phyloP scores from a whole-genome alignment of 2,797 vertebrate genomes.

The Cyclura pinguis region DNA sequence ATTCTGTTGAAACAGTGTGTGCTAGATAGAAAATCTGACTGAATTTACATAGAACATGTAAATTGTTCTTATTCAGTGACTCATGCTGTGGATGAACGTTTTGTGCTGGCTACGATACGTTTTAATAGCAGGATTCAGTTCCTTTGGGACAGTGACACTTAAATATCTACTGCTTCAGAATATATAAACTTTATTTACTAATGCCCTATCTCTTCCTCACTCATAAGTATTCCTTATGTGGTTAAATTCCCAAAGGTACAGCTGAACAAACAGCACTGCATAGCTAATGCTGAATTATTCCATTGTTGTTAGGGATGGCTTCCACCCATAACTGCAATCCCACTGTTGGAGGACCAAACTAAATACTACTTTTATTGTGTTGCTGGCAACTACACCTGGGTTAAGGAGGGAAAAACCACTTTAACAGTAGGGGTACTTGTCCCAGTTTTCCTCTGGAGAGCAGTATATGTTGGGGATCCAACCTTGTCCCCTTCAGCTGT shows the following conservation, averaged over 20 bases:
- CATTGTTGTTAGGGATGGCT: background rate
- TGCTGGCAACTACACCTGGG: background rate
- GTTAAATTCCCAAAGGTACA: background rate
- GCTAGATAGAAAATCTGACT: background rate
- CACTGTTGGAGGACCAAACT: background rate
- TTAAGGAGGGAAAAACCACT: background rate
- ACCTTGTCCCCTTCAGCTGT: background rate
- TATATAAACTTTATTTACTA: constrained; percentile 12
- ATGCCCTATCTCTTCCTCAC: background rate
- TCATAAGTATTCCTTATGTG: background rate
- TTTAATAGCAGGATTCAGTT: background rate
- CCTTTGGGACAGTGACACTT: background rate
- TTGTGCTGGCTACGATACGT: background rate
- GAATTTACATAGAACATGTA: constrained; percentile 40
- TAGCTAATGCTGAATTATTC: background rate
- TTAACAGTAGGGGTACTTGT: background rate
- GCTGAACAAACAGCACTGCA: background rate
- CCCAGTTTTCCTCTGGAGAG: background rate
- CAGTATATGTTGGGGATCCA: background rate
- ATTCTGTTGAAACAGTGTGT: constrained; percentile 7
- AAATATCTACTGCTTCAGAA: background rate
- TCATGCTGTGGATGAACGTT: constrained; percentile 13
- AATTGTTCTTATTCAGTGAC: constrained; percentile 26
- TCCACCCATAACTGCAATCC: background rate
- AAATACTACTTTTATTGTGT: background rate